phyloP scores from a whole-genome alignment of 2,797 vertebrate species.

The Coendou prehensilis region DNA sequence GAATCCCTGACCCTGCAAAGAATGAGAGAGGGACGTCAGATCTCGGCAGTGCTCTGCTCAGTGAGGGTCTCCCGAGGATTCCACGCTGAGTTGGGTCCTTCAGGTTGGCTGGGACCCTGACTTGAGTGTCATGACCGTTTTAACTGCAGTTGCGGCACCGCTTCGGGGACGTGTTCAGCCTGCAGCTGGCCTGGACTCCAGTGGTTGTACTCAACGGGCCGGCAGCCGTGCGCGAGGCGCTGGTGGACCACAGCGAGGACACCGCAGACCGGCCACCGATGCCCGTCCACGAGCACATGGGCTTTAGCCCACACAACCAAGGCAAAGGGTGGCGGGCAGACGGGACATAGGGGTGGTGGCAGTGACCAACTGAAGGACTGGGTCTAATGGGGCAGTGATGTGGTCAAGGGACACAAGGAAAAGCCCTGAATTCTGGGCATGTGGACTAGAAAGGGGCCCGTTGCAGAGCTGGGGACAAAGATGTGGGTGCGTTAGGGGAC shows the following conservation, averaged over 20 bases:
- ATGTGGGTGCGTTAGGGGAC: background rate
- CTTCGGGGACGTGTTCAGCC: constrained; percentile 85
- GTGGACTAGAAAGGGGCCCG: background rate
- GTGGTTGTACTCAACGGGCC: constrained; percentile 85
- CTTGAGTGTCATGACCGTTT: rapidly evolving
- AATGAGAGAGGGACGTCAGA: no score
- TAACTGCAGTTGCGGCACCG: constrained; percentile 81
- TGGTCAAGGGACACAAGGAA: background rate
- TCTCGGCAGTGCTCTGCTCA: background rate
- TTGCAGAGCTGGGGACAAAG: background rate
- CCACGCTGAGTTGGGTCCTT: background rate
- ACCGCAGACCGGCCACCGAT: constrained; percentile 80
- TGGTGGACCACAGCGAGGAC: constrained; percentile 82
- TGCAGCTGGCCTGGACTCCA: constrained; percentile 86
- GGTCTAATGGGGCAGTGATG: background rate
- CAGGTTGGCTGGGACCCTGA: rapidly evolving
- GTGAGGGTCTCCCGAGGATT: background rate
- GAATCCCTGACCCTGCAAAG: background rate
- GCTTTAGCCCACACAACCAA: constrained; percentile 44
- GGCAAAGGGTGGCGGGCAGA: constrained; percentile 70
- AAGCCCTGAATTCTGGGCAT: background rate
- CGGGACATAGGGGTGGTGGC: background rate
- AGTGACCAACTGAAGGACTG: background rate
- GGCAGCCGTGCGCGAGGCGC: constrained; percentile 82
- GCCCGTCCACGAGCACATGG: constrained; percentile 27